A percentile compares a stretch with the other conserved stretches of the same genome.
These are phyloP conservation scores for Nasonia giraulti DNA, from an alignment of 1,140 invertebrate species.

Conservation along the genomic window DNA sequence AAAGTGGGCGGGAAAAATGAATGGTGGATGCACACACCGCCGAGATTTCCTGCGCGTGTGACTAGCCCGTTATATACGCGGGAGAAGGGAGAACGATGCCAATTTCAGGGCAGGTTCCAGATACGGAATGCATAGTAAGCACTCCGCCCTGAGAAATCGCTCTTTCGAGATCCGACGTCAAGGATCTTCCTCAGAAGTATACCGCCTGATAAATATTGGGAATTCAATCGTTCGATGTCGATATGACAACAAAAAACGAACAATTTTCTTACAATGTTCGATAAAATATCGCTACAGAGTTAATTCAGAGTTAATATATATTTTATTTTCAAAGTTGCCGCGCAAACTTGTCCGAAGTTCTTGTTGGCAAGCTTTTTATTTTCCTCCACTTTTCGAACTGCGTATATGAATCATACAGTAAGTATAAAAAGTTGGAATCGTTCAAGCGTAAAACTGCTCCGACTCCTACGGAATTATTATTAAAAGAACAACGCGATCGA, in stretches of 20 bases:
- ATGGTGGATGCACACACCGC: not conserved
- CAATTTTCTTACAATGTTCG: too few relatives aligned
- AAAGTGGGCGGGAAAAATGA: not conserved
- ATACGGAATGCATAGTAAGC: slow-evolving; percentile 28
- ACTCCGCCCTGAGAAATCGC: not conserved
- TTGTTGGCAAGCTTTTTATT: not conserved
- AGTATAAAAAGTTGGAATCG: not conserved
- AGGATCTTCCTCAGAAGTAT: not conserved
- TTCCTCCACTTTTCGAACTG: not conserved
- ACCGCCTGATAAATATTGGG: not conserved
- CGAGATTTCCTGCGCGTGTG: not conserved
- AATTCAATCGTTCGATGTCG: not conserved
- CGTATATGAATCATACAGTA: not conserved
- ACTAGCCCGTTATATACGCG: not conserved
- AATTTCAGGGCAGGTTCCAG: slow-evolving; percentile 6
- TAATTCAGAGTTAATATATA: not conserved
- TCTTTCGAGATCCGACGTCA: not conserved
- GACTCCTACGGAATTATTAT: not conserved
- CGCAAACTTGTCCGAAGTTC: not conserved
- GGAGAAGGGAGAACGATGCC: not conserved
- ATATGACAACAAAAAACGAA: too few relatives aligned
- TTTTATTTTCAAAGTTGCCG: not conserved
- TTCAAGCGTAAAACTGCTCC: not conserved
- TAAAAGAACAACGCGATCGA: not conserved
- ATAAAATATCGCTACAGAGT: too few relatives aligned